Evolutionary conservation across 2,113 vertebrate species (phyloP).

Genomic region (Tiliqua scincoides): DNA sequence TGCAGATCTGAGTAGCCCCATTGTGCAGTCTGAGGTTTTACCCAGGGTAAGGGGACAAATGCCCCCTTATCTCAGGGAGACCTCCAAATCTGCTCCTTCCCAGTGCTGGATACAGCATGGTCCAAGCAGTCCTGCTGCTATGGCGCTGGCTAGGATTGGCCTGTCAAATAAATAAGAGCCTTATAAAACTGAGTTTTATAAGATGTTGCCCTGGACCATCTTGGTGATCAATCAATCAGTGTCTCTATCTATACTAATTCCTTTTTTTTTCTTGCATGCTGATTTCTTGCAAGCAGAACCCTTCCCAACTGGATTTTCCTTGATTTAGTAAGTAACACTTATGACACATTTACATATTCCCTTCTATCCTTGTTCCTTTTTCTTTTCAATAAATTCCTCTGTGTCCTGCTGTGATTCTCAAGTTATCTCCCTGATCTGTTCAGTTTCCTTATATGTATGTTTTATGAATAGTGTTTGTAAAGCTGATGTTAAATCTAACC

Average conservation of each 20-base stretch:
- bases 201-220: background rate
- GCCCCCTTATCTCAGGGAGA: no score
- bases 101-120: background rate
- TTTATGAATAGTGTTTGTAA: constrained; percentile 55
- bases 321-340: background rate
- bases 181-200: background rate
- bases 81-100: no score
- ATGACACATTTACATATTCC: background rate
- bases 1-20: no score
- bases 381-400: constrained; percentile 48
- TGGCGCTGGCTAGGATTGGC: no score
- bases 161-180: background rate
- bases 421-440: constrained; percentile 46
- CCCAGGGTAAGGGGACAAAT: no score
- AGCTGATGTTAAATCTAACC: constrained; percentile 32
- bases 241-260: background rate
- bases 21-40: no score
- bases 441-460: constrained; percentile 45
- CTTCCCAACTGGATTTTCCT: constrained; percentile 23
- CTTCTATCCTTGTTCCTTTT: constrained; percentile 5
- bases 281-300: no score
- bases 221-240: background rate
- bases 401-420: constrained; percentile 40
- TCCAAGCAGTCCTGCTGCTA: no score
- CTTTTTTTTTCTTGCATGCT: background rate